Evolutionary conservation across 1,140 invertebrate genomes (phyloP), one percentile per base, ranked within the genome.

Genomic region (Drosophila aff.): DNA sequence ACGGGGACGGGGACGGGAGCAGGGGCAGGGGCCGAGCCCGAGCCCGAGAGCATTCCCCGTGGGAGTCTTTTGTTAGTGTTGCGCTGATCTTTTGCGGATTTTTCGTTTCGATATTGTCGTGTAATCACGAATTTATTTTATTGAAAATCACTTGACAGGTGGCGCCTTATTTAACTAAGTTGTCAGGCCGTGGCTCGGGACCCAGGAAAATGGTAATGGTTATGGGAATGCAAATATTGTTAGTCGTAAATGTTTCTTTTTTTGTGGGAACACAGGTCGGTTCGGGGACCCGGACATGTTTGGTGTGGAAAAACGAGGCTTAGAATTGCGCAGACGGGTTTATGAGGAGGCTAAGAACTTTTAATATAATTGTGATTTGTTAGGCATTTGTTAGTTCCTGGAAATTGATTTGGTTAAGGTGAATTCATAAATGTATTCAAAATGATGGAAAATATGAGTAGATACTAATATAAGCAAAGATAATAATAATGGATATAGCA

Each of bases 121-220:
- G 90, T 86, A 92, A 92, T 92, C 90, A 92, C 90, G 90, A 92
- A 92, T 92, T 92, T 92, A 92, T 92, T 92, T 78, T 91, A 92
- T 92, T 92, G 90, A 92, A 92, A 91, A 91, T 92, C 78, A 85
- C 80, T 92, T 91, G 90, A 91, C 90, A 91, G 91, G 90, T 91
- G 90, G 90, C 90, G 90, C 90, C 82, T 89, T 89, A 89, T 89
- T 89, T 90, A 89, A 89, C 84, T 90, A 89, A 89, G 84, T 90
- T 90, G 84, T 90, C 84, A 89, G 78, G 66, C 71, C 59, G 52
- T 73, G 46, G 38, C 16, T 28, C 23, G 31, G 13, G 15, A 15
- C 6, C 15, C 46, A 21, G 49, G 67, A 23, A 69, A 53, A 72
- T 49, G 53, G 46, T 33, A 72, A 73, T 73, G 55, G 33, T 57